Evolutionary conservation across 2,113 vertebrate genomes (phyloP), one percentile per base, ranked within the genome.

Genomic region (Pyxicephalus adspersus): DNA sequence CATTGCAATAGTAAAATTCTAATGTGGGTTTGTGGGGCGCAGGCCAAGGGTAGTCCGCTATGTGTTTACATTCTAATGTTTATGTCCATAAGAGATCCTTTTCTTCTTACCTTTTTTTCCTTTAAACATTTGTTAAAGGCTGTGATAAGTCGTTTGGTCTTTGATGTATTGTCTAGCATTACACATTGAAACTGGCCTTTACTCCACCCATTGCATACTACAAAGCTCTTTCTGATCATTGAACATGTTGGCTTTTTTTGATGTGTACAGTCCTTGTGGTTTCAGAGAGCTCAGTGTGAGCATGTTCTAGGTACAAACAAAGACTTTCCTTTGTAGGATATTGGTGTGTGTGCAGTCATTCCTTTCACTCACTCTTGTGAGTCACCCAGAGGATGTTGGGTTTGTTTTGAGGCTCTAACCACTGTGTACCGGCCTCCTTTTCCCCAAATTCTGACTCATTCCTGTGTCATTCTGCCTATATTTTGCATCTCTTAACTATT

Each of bases 321-420:
- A 70, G 71, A 9, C 54, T 74, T 74, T 60, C 71, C 71, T 74
- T 74, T 74, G 71, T 60, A 74, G 54, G 29, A 31, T 23, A 54
- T 28, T 54, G 55, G 70, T 55, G 70, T 45, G 34, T 68, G 67
- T 70, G 52, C 20, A 74, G 20, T 73, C 52, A 73, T 73, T 57
- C 54, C 71, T 60, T 60, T 74, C 71, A 74, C 71, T 74, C 71
- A 74, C 71, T 74, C 54, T 38, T 60, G 71, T 74, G 71, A 74
- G 71, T 74, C 71, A 74, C 71, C 70, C 71, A 74, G 54, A 74
- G 71, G 71, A 74, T 74, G 54, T 74, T 74, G 71, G n/a, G 71
- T 74, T 60, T 74, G 71, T 74, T 74, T 76, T 38, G 58, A 63
- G 73, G 29, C 18, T 28, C 58, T 76, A 16, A 76, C 73, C 73